These are phyloP conservation scores for Hermodice carunculata DNA, from an alignment of 2,888 invertebrate species.

Conservation along the genomic window DNA sequence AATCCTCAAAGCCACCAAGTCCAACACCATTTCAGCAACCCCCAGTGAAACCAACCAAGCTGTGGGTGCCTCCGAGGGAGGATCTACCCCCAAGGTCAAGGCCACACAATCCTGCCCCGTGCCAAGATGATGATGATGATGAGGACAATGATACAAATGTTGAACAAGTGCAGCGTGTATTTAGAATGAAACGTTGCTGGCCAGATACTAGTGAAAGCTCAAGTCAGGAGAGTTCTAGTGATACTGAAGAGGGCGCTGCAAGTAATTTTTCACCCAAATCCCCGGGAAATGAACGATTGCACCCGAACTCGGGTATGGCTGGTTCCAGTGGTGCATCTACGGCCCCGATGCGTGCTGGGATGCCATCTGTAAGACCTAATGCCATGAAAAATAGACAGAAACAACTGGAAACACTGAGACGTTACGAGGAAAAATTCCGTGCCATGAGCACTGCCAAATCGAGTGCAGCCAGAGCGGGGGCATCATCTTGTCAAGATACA, in stretches of 20 bases:
- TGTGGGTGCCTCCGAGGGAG: no score
- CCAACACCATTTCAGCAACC: no score
- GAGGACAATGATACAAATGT: background rate
- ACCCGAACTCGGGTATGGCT: background rate
- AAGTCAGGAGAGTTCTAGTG: slow-evolving; percentile 38
- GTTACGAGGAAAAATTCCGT: slow-evolving; percentile 75
- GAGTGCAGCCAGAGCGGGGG: background rate
- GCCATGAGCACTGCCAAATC: background rate
- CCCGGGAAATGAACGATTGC: no score
- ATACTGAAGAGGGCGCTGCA: slow-evolving; percentile 35
- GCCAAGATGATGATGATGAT: background rate
- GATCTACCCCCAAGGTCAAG: background rate
- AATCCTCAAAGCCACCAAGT: slow-evolving; percentile 5
- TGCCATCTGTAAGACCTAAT: slow-evolving; percentile 69
- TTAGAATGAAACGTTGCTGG: slow-evolving; percentile 5
- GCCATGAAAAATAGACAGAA: slow-evolving; percentile 73
- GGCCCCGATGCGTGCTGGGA: slow-evolving; percentile 26
- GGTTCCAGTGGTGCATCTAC: background rate
- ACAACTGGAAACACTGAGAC: slow-evolving; percentile 76
- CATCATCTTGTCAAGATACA: background rate
- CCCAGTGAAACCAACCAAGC: no score
- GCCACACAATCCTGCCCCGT: background rate
- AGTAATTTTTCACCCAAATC: no score
- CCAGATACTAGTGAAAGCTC: slow-evolving; percentile 39
- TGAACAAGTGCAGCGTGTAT: background rate